Conservation (phyloP, 2,113 vertebrate genomes). For the Tyto alba region DNA sequence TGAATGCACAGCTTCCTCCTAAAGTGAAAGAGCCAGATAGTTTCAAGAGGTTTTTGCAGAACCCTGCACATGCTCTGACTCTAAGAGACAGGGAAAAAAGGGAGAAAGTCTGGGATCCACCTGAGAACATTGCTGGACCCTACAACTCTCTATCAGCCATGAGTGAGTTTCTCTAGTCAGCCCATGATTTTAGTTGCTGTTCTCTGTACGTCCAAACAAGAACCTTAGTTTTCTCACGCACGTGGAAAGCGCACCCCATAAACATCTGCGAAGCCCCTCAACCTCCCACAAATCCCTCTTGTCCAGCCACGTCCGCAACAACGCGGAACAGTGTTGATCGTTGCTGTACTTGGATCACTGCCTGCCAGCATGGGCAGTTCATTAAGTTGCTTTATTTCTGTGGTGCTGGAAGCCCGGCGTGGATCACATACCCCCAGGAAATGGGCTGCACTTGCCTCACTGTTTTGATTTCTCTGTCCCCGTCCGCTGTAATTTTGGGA, state of each 20-base stretch:
- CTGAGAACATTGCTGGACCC: not conserved
- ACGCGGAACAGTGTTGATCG: rapidly evolving
- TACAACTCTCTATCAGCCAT: not conserved
- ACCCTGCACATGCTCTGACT: not conserved
- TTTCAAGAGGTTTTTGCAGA: not conserved
- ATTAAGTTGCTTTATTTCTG: not conserved
- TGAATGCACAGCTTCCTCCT: not conserved
- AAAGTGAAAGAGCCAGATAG: rapidly evolving
- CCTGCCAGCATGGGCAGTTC: not conserved
- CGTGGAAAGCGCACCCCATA: not conserved
- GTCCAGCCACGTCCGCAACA: not conserved
- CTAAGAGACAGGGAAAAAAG: not conserved
- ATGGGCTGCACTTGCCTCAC: not conserved
- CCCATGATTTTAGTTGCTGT: not conserved
- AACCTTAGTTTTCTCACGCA: not conserved
- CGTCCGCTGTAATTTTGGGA: not conserved
- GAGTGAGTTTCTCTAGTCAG: not conserved
- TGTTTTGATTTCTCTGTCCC: not conserved
- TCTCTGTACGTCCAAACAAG: not conserved
- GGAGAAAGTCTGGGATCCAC: not conserved
- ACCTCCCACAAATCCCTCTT: not conserved
- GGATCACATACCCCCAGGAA: not conserved
- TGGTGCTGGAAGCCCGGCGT: not conserved
- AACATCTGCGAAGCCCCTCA: not conserved
- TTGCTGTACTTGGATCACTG: rapidly evolving